Base-by-base conservation (phyloP, 2,113 vertebrate species). In the Dipodomys merriami region DNA sequence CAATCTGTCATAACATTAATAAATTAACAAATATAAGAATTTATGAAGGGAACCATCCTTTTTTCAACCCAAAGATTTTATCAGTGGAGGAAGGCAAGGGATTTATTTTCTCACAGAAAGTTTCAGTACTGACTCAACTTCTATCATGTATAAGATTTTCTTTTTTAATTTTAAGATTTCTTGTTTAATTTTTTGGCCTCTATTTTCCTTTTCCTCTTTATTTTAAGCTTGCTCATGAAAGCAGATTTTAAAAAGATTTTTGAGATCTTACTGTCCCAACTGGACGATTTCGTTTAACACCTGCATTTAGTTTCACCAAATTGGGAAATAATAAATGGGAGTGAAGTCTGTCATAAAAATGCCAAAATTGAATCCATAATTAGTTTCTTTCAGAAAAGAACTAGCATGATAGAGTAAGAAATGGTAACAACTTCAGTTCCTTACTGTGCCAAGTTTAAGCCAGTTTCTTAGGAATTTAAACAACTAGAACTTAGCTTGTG, bases 321-420 rank as follows among this genome's bases (percentile, higher is more conserved):
- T 80, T 83, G 29, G 16, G 62, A 86, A 84, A 93, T 64, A 62
- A 60, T 72, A 85, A 80, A 71, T 86, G 60, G 27, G 7, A 5
- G 13, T 44, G 22, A 88, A 57, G 19, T 60, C 27, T 89, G 12
- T 27, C 7, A 83, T 65, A 53, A 81, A 81, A 79, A 76, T 77
- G n/a, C 25, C 60, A 77, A 90, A 74, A 81, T 4, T 71, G 9
- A 95, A 76, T 35, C 2, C 5, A 86, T 60, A 71, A 49, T 87
- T 78, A 77, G 12, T 86, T 91, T 86, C 12, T 88, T 86, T 92
- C 15, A 89, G 39, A 80, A 94, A 76, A 90, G 77, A 67, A 83
- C 4, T 88, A 25, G 13, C 64, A 27, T 19, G 29, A 88, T 65
- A 79, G 33, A 30, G 35, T 18, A 67, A 19, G 4, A 44, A 22